Percentiles rank a stretch among this genome's conserved stretches.
These are phyloP conservation scores for Ephydatia muelleri DNA, from an alignment of 37 sponge, comb jelly and placozoan species.

Conservation along the genomic window DNA sequence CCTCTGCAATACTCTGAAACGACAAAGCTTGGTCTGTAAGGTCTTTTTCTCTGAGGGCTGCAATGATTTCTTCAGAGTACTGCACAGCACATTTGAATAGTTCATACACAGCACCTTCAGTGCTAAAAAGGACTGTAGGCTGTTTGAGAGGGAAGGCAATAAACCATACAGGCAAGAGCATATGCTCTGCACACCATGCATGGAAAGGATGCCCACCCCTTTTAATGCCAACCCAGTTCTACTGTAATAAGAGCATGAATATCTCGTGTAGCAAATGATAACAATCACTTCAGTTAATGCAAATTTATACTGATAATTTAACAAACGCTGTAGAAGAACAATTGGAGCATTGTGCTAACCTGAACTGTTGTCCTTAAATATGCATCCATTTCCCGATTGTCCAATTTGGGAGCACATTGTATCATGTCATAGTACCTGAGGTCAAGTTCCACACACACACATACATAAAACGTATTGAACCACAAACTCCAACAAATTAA, in stretches of 20 bases:
- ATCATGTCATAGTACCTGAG: slow-evolving; percentile 48
- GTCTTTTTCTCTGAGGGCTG: slow-evolving; percentile 69
- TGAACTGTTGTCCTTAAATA: slow-evolving; percentile 51
- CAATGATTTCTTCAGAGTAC: slow-evolving; percentile 52
- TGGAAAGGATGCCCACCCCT: too few relatives aligned
- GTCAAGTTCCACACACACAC: too few relatives aligned
- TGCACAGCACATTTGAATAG: slow-evolving; percentile 70
- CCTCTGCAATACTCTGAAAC: not conserved
- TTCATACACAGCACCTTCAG: slow-evolving; percentile 72
- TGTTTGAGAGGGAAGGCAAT: not conserved
- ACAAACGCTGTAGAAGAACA: too few relatives aligned
- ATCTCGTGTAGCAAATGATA: too few relatives aligned
- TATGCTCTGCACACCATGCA: not conserved
- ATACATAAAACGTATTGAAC: not conserved
- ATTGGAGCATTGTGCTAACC: too few relatives aligned
- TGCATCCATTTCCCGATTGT: slow-evolving; percentile 24
- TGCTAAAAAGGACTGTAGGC: slow-evolving; percentile 52
- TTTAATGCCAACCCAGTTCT: too few relatives aligned
- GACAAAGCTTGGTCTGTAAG: slow-evolving; percentile 38
- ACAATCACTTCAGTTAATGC: too few relatives aligned
- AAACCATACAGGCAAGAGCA: not conserved
- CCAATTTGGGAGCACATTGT: slow-evolving; percentile 46
- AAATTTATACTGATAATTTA: too few relatives aligned
- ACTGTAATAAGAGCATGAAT: too few relatives aligned
- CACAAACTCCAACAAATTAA: too few relatives aligned